These are phyloP conservation scores for Oxyteleia sp. DNA, from an alignment of 2,888 invertebrate genomes.

Conservation along the genomic window DNA sequence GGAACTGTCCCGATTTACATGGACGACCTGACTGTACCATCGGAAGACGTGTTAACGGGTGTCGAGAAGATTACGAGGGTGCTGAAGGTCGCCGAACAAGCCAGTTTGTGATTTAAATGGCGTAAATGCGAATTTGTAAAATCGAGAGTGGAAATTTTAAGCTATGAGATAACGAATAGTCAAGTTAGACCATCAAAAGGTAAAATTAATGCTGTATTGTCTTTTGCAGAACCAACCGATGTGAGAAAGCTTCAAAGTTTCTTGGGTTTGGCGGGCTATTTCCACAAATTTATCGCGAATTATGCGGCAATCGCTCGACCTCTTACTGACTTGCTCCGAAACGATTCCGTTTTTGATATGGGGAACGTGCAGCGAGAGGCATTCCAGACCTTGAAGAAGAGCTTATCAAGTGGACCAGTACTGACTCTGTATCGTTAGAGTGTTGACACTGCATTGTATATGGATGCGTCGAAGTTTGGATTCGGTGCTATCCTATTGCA, in stretches of 20 bases:
- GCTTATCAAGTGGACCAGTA: too few species aligned
- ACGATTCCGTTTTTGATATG: too few species aligned
- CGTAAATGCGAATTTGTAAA: conserved; percentile 1
- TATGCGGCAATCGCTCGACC: background rate
- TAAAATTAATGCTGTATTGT: background rate
- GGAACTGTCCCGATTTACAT: conserved; percentile 1
- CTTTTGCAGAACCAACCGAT: background rate
- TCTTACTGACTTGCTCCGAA: too few species aligned
- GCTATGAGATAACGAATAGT: conserved; percentile 19
- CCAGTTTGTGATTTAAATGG: too few species aligned
- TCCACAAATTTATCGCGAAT: background rate
- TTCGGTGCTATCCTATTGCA: background rate
- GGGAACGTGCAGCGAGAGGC: too few species aligned
- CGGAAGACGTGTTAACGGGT: too few species aligned
- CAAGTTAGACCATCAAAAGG: background rate
- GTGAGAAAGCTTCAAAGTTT: background rate
- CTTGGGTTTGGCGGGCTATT: background rate
- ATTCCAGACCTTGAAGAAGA: too few species aligned
- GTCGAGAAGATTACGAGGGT: too few species aligned
- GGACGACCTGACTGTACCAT: conserved; percentile 12
- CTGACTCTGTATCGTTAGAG: too few species aligned
- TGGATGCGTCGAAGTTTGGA: background rate
- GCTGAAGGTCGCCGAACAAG: too few species aligned
- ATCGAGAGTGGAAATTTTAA: conserved; percentile 22
- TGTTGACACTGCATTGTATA: background rate